Evolutionary conservation across 2,113 vertebrate species (phyloP), one percentile per base, ranked within the genome.

Genomic region (Gnathonemus longibarbis): DNA sequence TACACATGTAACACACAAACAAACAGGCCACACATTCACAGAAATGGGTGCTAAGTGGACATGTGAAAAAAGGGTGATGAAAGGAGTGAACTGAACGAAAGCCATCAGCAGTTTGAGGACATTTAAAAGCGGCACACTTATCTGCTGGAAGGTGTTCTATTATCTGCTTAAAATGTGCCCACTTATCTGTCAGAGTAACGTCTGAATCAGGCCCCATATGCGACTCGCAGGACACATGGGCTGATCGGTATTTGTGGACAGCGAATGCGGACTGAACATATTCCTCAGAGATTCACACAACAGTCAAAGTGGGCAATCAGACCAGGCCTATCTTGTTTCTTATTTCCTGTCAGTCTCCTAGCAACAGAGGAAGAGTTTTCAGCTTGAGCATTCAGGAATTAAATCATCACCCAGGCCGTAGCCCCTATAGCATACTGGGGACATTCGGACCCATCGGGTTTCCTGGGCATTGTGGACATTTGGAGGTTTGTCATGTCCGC

Each of bases 331-430:
- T 8, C 49, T 45, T 31, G 13, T 56, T 74, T 56, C 35, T 45
- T 56, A 42, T 77, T 84, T 80, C 74, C 50, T 45, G 85, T 52
- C n/a, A 48, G 85, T 56, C n/a, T 53, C 85, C 85, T 87, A 87
- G 85, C 85, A 42, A 87, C 85, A 87, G 85, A 27, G 27, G 85
- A 31, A 21, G 45, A 52, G 11, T 56, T 42, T 45, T 84, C 45
- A 42, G 50, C 35, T 56, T 46, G 11, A 83, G 56, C 35, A 74
- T 42, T 56, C 17, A 56, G n/a, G 50, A 39, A 27, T 45, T 56
- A 46, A 53, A 83, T 56, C 49, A 84, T 48, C 13, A 50, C 1
- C 3, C 27, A 42, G 74, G 31, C 74, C 21, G 2, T 10, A 56
- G 31, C 35, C 8, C 0, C 42, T 45, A 21, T 49, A 42, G 24